Percentiles rank a stretch among this genome's conserved stretches.
Evolutionary conservation across 2,888 invertebrate genomes (phyloP).

Genomic region (Drosophila formosana): DNA sequence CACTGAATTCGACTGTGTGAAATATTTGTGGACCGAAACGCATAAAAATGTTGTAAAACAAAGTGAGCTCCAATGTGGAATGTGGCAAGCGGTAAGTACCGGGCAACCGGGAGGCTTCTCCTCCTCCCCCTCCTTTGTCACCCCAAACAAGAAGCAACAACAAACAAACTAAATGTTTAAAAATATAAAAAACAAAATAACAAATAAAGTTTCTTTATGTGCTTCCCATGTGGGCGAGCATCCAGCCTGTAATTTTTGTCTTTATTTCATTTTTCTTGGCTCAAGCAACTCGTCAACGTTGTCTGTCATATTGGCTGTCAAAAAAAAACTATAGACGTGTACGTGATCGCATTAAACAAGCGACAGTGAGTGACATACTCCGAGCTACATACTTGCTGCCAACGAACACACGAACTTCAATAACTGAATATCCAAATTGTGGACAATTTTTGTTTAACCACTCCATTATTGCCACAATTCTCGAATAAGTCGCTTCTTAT

Average conservation of each 20-base stretch:
- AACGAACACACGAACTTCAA: background rate
- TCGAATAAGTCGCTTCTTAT: background rate
- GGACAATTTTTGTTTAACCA: background rate
- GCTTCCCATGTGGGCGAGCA: background rate
- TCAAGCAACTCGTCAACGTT: slow-evolving; percentile 1
- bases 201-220: slow-evolving; percentile 1
- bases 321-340: background rate
- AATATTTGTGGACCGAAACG: slow-evolving; percentile 48
- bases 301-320: background rate
- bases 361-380: slow-evolving; percentile 2
- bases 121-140: background rate
- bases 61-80: slow-evolving; percentile 23
- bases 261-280: slow-evolving; percentile 1
- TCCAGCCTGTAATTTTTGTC: background rate
- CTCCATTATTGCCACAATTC: background rate
- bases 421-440: background rate
- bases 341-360: background rate
- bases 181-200: background rate
- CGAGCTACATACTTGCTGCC: background rate
- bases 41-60: slow-evolving; percentile 71
- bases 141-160: background rate
- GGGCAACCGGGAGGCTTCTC: slow-evolving; percentile 2
- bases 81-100: background rate
- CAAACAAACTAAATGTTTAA: slow-evolving; percentile 6
- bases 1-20: slow-evolving; percentile 58